These are phyloP conservation scores for Hecatera dysodea DNA, from an alignment of 2,888 invertebrate genomes.

Conservation along the genomic window DNA sequence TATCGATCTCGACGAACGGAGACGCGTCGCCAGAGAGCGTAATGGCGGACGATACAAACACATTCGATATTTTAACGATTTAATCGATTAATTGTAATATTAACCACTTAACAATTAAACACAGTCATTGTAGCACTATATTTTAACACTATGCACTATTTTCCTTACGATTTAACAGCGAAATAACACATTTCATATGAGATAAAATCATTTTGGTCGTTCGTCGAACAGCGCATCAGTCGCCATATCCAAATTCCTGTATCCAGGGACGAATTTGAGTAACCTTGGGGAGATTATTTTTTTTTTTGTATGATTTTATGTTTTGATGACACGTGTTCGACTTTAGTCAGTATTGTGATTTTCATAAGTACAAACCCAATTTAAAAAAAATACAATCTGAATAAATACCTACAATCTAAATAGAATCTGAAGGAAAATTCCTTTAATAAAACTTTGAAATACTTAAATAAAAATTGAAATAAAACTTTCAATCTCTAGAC, in stretches of 20 bases:
- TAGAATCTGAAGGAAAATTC: too few species aligned
- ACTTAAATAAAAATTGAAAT: too few species aligned
- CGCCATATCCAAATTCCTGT: conserved; percentile 87
- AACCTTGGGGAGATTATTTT: conserved; percentile 39
- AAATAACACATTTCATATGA: conserved; percentile 74
- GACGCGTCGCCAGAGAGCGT: conserved; percentile 73
- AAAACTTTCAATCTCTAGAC: too few species aligned
- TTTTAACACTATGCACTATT: conserved; percentile 63
- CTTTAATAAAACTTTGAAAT: too few species aligned
- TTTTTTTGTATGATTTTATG: conserved; percentile 34
- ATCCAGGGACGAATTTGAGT: conserved; percentile 79
- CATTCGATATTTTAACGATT: conserved; percentile 73
- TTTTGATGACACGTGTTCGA: conserved; percentile 9
- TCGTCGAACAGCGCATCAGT: conserved; percentile 84
- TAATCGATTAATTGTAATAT: conserved; percentile 71
- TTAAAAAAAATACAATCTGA: not conserved
- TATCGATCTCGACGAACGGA: conserved; percentile 77
- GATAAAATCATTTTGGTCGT: conserved; percentile 81
- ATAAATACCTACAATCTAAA: too few species aligned
- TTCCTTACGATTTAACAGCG: conserved; percentile 55
- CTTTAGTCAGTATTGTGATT: not conserved
- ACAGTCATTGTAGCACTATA: conserved; percentile 60
- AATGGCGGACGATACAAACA: conserved; percentile 84
- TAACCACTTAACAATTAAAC: conserved; percentile 63
- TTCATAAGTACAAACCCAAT: not conserved